phyloP scores from a whole-genome alignment of 2,113 vertebrate genomes.

The Tiliqua scincoides region DNA sequence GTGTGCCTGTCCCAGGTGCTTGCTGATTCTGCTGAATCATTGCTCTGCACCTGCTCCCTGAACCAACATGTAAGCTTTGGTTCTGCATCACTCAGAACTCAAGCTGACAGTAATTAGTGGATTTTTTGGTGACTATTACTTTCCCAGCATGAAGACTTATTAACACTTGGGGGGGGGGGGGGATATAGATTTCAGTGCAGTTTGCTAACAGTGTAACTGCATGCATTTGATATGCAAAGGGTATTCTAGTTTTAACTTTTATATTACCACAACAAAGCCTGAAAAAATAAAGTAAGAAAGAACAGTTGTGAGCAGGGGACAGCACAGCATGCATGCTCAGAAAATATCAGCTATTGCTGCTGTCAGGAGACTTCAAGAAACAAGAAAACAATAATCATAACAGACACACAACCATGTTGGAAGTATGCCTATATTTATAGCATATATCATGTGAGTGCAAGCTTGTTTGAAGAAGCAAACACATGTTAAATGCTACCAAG shows the following conservation, averaged over 20 bases:
- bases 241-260: neutral
- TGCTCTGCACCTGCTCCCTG: too few species aligned
- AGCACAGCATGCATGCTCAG: neutral
- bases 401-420: neutral
- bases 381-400: constrained; percentile 6
- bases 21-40: too few species aligned
- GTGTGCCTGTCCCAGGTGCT: too few species aligned
- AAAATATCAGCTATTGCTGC: constrained; percentile 18
- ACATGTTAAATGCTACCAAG: neutral
- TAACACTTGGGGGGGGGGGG: neutral
- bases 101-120: constrained; percentile 2
- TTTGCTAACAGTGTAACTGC: neutral
- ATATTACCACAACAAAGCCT: neutral
- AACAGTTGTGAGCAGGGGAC: neutral
- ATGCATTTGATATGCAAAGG: neutral
- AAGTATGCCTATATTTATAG: neutral
- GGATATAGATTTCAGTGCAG: neutral
- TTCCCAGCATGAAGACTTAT: constrained; percentile 10
- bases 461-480: neutral
- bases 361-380: neutral
- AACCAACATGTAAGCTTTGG: too few species aligned
- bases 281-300: neutral
- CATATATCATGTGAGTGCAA: neutral
- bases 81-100: too few species aligned
- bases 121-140: constrained; percentile 6